A percentile compares a stretch with the other conserved stretches of the same genome.
These are phyloP conservation scores for Patiria pectinifera DNA, from an alignment of 53 echinoderm and acorn worm species.

Conservation along the genomic window DNA sequence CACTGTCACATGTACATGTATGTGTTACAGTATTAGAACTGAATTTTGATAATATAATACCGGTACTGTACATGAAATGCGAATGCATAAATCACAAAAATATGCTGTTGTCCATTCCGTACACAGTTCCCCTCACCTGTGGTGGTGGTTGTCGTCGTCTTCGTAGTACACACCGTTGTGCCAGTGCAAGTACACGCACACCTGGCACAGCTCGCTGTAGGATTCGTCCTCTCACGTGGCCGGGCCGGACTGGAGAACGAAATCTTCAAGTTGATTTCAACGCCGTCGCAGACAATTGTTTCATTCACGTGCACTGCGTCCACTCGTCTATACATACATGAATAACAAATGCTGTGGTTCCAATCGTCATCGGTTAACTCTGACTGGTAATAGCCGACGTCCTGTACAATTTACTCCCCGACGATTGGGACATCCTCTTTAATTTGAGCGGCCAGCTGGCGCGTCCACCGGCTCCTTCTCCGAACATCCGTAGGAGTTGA, in stretches of 20 bases:
- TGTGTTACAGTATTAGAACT: too few relatives aligned
- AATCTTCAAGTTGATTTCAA: conserved; percentile 30
- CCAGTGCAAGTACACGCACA: not conserved
- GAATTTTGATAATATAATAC: too few relatives aligned
- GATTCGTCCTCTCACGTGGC: conserved; percentile 8
- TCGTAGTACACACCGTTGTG: conserved; percentile 4
- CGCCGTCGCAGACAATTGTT: conserved; percentile 43
- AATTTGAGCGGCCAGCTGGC: not conserved
- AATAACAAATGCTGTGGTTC: not conserved
- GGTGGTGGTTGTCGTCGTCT: not conserved
- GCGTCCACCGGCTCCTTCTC: not conserved
- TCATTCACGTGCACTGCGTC: conserved; percentile 30
- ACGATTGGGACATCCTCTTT: conserved; percentile 20
- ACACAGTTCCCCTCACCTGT: not conserved
- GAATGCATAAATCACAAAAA: too few relatives aligned
- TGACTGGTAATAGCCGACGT: conserved; percentile 14
- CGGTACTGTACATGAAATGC: too few relatives aligned
- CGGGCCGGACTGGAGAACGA: conserved; percentile 32
- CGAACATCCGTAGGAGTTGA: not conserved
- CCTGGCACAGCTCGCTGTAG: not conserved
- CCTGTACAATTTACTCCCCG: not conserved
- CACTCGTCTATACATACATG: conserved; percentile 30
- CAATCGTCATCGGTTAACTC: not conserved
- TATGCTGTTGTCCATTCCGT: too few relatives aligned
- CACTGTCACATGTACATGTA: too few relatives aligned